These are phyloP conservation scores for Drosophila subquinaria DNA, from an alignment of 2,888 invertebrate species.

Conservation along the genomic window DNA sequence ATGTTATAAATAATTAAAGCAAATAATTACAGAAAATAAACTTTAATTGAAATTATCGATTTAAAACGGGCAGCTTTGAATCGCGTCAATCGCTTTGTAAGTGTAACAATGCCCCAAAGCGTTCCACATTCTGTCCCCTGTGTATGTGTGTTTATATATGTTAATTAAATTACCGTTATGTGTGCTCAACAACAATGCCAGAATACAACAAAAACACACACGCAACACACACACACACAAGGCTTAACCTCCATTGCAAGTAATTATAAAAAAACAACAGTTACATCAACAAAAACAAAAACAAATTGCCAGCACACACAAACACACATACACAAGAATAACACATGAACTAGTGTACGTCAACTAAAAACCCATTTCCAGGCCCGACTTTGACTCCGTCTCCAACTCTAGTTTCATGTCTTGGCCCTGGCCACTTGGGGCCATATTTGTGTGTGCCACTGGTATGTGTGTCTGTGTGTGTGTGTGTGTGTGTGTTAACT, in stretches of 20 bases:
- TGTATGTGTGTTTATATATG: constrained; percentile 60
- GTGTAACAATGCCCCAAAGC: constrained; percentile 55
- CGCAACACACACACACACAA: constrained; percentile 30
- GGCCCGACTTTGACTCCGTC: constrained; percentile 13
- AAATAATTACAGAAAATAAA: not conserved
- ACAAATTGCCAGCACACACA: constrained; percentile 6
- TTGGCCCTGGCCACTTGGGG: constrained; percentile 58
- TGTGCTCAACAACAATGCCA: constrained; percentile 64
- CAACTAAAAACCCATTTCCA: constrained; percentile 53
- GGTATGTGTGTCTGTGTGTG: not conserved
- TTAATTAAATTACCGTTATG: constrained; percentile 79
- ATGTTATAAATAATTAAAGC: not conserved
- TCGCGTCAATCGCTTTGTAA: constrained; percentile 60
- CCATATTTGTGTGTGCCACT: constrained; percentile 28
- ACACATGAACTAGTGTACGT: constrained; percentile 35
- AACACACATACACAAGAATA: constrained; percentile 29
- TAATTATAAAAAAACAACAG: constrained; percentile 73
- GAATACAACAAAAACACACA: constrained; percentile 31
- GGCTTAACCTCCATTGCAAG: constrained; percentile 62
- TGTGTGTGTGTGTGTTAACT: constrained; percentile 38
- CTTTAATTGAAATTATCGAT: constrained; percentile 59
- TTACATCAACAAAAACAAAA: constrained; percentile 46
- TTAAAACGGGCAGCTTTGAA: too few species aligned
- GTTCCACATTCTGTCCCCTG: constrained; percentile 26
- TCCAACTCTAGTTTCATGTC: constrained; percentile 33